These are phyloP conservation scores for Odontophorus gujanensis DNA, from an alignment of 2,113 vertebrate genomes.

Conservation along the genomic window DNA sequence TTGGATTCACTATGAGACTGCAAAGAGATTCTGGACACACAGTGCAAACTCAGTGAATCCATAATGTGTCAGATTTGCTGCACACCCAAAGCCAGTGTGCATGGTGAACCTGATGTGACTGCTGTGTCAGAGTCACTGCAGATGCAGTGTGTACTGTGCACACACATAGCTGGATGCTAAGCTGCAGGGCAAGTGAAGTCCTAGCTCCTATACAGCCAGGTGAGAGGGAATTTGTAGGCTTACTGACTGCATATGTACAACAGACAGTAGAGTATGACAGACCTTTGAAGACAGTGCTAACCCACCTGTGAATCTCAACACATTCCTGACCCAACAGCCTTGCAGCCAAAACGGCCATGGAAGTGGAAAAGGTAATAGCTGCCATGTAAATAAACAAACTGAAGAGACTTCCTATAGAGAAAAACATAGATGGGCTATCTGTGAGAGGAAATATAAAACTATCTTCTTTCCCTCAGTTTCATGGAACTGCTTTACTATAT, in stretches of 20 bases:
- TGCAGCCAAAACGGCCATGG: neutral
- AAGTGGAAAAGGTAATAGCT: neutral
- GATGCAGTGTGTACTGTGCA: fast-evolving
- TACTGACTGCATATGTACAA: neutral
- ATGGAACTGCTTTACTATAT: neutral
- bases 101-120: neutral
- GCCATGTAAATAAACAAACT: neutral
- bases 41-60: neutral
- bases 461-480: neutral
- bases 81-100: fast-evolving
- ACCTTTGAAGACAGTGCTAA: neutral
- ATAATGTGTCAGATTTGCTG: neutral
- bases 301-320: neutral
- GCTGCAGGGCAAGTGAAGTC: neutral
- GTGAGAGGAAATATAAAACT: neutral
- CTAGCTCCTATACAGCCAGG: neutral
- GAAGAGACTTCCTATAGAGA: neutral
- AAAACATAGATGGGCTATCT: neutral
- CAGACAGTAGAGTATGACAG: neutral
- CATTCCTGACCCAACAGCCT: neutral
- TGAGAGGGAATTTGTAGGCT: neutral
- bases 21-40: neutral
- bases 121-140: neutral
- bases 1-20: neutral
- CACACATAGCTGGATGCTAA: neutral